Conservation (phyloP, 30 jellyfish, hydroid and myxozoan species). For the Sanderia malayensis region DNA sequence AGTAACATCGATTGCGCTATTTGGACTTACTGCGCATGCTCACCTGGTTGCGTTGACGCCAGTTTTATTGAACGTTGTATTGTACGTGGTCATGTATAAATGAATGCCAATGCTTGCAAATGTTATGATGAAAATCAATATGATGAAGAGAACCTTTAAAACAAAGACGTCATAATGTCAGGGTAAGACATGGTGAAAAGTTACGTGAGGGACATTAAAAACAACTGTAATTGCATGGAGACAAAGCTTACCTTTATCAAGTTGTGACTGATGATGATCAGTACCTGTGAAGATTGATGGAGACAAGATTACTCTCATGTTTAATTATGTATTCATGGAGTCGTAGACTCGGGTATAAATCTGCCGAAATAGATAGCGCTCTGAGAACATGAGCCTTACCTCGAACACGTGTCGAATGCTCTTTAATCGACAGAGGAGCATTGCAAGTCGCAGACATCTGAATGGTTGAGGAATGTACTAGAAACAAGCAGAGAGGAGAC, state of each 20-base stretch:
- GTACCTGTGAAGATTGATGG: slow-evolving; percentile 22
- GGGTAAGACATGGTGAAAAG: too few relatives aligned
- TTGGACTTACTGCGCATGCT: too few relatives aligned
- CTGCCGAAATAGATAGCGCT: too few relatives aligned
- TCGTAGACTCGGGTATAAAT: too few relatives aligned
- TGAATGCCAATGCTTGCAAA: slow-evolving; percentile 87
- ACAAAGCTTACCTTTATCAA: slow-evolving; percentile 20
- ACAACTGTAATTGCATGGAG: too few relatives aligned
- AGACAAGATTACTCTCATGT: too few relatives aligned
- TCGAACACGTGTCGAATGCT: slow-evolving; percentile 71
- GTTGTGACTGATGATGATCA: slow-evolving; percentile 3
- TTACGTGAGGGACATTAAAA: too few relatives aligned
- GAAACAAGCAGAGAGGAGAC: too few relatives aligned
- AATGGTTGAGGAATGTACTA: slow-evolving; percentile 82
- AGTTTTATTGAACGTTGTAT: slow-evolving; percentile 18
- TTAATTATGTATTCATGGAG: too few relatives aligned
- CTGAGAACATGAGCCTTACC: too few relatives aligned
- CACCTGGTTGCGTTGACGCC: slow-evolving; percentile 25
- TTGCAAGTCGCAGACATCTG: slow-evolving; percentile 66
- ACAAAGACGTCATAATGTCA: too few relatives aligned
- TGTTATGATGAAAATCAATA: slow-evolving; percentile 64
- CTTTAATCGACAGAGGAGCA: slow-evolving; percentile 73
- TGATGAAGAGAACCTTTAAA: slow-evolving; percentile 61
- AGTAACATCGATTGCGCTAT: too few relatives aligned
- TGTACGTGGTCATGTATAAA: slow-evolving; percentile 60